Conservation (phyloP, 1,140 invertebrate genomes). For the Zaprionus taronus region DNA sequence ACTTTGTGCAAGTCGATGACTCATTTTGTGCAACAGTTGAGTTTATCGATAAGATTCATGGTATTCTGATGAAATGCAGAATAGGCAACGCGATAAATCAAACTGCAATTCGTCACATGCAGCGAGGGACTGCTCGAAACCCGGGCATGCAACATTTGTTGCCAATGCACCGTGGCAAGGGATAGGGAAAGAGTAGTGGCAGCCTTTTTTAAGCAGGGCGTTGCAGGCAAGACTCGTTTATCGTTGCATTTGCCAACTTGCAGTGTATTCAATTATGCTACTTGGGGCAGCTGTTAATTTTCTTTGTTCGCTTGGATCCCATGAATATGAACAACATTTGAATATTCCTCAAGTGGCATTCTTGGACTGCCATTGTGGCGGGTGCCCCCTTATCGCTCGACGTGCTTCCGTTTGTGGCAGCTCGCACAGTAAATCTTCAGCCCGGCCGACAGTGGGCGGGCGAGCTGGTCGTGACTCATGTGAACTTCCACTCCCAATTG, state of each 20-base stretch:
- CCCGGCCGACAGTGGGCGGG: constrained; percentile 29
- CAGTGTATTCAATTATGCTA: constrained; percentile 24
- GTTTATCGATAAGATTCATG: background rate
- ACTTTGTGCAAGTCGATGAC: background rate
- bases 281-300: constrained; percentile 31
- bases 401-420: constrained; percentile 64
- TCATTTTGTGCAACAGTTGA: background rate
- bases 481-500: constrained; percentile 42
- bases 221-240: constrained; percentile 7
- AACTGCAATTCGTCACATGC: constrained; percentile 67
- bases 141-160: constrained; percentile 70
- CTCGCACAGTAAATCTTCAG: constrained; percentile 57
- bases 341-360: constrained; percentile 64
- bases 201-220: constrained; percentile 10
- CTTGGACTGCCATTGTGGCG: constrained; percentile 46
- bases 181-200: background rate
- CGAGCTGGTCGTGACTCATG: constrained; percentile 59
- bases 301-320: constrained; percentile 17
- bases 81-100: constrained; percentile 64
- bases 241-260: constrained; percentile 21
- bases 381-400: constrained; percentile 24
- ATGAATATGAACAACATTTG: background rate
- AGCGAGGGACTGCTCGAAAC: background rate
- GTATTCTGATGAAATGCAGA: constrained; percentile 8
- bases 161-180: constrained; percentile 60